Evolutionary conservation across 2,113 vertebrate species (phyloP).

Genomic region (Coptodon rendalli): DNA sequence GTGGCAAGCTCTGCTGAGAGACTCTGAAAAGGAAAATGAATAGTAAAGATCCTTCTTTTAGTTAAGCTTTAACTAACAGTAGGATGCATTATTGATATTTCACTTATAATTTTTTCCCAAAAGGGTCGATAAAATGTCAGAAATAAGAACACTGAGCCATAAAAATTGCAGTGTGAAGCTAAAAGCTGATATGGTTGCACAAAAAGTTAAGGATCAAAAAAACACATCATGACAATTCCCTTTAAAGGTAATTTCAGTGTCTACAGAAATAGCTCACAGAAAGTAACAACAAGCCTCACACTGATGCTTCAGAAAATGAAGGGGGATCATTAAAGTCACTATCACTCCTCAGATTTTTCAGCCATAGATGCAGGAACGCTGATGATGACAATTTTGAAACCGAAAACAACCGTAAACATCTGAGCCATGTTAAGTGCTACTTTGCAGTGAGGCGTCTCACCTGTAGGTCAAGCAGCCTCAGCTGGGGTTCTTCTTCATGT

Average conservation of each 20-base stretch:
- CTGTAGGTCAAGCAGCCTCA: conserved; percentile 63
- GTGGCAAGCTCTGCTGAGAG: conserved; percentile 74
- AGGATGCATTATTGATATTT: neutral
- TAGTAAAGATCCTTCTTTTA: neutral
- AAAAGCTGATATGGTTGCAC: fast-evolving
- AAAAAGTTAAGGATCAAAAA: neutral
- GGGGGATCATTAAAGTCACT: neutral
- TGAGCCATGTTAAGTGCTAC: neutral
- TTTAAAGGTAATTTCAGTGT: neutral
- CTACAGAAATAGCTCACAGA: neutral
- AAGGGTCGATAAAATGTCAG: neutral
- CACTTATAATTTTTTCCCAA: neutral
- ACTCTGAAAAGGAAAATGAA: conserved; percentile 59
- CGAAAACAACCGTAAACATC: neutral
- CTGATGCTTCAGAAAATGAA: neutral
- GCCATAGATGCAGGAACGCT: neutral
- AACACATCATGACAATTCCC: neutral
- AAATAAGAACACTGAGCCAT: fast-evolving
- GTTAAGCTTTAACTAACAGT: neutral
- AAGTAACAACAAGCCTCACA: neutral
- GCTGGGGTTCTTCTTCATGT: conserved; percentile 51
- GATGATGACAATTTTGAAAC: neutral
- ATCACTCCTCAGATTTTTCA: neutral
- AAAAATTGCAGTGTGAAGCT: neutral
- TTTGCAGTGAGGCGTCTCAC: neutral